Conservation (phyloP, 2,797 vertebrate species). For the Eutrigla gurnardus region DNA sequence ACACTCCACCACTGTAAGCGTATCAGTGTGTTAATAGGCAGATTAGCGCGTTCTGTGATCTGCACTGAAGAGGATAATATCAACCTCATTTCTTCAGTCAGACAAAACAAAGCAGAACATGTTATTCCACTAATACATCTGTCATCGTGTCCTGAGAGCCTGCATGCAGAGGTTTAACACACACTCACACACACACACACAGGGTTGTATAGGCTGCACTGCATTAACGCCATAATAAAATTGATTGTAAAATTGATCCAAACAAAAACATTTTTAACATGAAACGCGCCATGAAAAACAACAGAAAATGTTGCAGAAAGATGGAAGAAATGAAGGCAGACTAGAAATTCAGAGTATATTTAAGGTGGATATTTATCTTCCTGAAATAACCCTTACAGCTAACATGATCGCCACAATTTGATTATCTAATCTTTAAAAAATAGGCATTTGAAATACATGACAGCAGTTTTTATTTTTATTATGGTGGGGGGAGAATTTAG, state of each 20-base stretch:
- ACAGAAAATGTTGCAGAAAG: neutral
- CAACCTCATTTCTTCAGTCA: conserved; percentile 63
- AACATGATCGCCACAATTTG: neutral
- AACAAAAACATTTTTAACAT: conserved; percentile 25
- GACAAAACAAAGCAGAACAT: conserved; percentile 68
- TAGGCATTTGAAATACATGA: neutral
- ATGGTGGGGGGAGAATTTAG: neutral
- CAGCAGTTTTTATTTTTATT: neutral
- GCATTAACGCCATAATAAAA: conserved; percentile 16
- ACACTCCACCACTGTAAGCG: conserved; percentile 50
- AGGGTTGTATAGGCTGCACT: conserved; percentile 8
- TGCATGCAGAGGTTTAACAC: conserved; percentile 21
- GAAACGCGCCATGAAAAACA: conserved; percentile 9
- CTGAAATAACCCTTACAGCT: neutral
- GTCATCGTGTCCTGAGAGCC: conserved; percentile 49
- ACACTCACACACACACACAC: conserved; percentile 21
- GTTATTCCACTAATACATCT: conserved; percentile 61
- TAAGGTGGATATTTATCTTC: neutral
- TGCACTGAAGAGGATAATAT: conserved; percentile 62
- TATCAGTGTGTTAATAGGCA: conserved; percentile 74
- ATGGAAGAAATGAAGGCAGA: neutral
- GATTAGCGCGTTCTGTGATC: conserved; percentile 67
- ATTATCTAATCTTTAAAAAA: neutral
- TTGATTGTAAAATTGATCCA: conserved; percentile 6
- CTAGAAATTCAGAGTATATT: conserved; percentile 7